Evolutionary conservation across 2,797 vertebrate genomes (phyloP).

Genomic region (Oreochromis mossambicus): DNA sequence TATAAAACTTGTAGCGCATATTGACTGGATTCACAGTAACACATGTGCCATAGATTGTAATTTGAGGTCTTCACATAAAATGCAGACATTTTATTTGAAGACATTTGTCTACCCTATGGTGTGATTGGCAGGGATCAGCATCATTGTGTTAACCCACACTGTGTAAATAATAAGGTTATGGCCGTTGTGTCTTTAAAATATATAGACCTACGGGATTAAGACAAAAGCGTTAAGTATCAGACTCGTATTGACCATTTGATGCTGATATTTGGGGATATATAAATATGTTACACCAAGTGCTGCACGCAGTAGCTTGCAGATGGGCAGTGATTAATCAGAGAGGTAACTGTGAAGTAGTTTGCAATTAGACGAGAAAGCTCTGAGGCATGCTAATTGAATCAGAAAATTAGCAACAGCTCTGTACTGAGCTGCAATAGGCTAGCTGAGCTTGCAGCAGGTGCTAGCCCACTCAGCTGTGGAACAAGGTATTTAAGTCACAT

Average conservation of each 20-base stretch:
- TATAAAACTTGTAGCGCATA: background rate
- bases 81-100: background rate
- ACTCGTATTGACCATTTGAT: background rate
- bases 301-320: conserved; percentile 90
- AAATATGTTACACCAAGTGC: conserved; percentile 97
- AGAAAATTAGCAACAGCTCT: conserved; percentile 98
- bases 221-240: background rate
- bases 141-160: background rate
- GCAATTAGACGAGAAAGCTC: conserved; percentile 99
- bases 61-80: background rate
- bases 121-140: background rate
- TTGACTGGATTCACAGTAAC: background rate
- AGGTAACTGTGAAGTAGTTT: conserved; percentile 99
- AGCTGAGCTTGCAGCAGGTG: conserved; percentile 99
- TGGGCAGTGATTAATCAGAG: conserved; percentile 99
- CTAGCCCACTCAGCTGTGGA: conserved; percentile 99
- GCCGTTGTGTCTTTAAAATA: background rate
- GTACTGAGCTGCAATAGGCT: conserved; percentile 92
- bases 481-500: conserved; percentile 99
- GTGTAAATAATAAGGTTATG: background rate
- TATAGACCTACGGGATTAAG: background rate
- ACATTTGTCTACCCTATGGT: background rate
- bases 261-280: conserved; percentile 85
- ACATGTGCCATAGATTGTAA: background rate
- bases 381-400: conserved; percentile 99